Base-by-base conservation (phyloP, 2,113 vertebrate species). In the Narcine bancroftii region DNA sequence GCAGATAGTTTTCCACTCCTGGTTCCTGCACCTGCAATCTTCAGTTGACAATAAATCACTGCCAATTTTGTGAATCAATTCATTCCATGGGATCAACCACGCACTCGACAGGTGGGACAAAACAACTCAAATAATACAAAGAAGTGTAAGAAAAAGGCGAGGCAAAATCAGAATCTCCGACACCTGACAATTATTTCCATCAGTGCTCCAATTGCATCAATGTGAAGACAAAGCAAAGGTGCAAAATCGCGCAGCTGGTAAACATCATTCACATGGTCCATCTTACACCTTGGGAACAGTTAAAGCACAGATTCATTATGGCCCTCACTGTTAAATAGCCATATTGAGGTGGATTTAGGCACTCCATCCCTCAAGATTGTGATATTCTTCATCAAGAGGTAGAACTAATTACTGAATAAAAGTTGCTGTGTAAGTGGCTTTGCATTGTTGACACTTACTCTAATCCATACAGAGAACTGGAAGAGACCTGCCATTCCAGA, bases 401-500 rank as follows among this genome's bases (percentile, higher is more conserved):
- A 36, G 72, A 75, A 15, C 72, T n/a, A 60, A 7, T n/a, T 50
- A 3, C 26, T 7, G 7, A 36, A 39, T 13, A 47, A 79, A 45
- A 79, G 0, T 15, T 7, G 39, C 47, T 56, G 26, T 1, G 26
- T 5, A 50, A 83, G 29, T 5, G 47, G 79, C n/a, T 5, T 60
- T 36, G 29, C 6, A 15, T 26, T 10, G 65, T 29, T 15, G 9
- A 93, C 83, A 95, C 97, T 96, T 93, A 98, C 97, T 95, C 97
- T 95, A 93, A 98, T 97, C 95, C 96, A 97, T 36, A 96, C 96
- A 0, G 97, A 98, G 33, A 98, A 93, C 56, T 96, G 96, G 93
- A 98, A 98, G 3, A 98, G 95, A 42, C 96, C 95, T 93, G 97
- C 96, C 97, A 97, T 97, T 85, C 97, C 96, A 92, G 97, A 96